Evolutionary conservation across 2,797 vertebrate genomes (phyloP).

Genomic region (Sciurus vulgaris): DNA sequence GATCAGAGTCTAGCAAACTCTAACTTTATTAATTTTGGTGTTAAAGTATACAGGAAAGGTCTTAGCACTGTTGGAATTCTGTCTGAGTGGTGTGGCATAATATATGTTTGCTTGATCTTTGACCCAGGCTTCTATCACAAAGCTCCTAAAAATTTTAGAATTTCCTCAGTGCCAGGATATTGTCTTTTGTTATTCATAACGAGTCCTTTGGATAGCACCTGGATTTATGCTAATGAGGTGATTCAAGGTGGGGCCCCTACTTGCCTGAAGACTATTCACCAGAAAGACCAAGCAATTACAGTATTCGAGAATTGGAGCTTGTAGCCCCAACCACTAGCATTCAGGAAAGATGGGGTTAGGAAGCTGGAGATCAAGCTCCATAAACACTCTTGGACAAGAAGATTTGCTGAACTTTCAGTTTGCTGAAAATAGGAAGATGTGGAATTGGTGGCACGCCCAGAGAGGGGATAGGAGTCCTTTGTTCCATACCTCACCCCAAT

Average conservation of each 20-base stretch:
- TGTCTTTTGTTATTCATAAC: background rate
- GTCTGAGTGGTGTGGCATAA: too few relatives aligned
- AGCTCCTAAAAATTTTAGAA: background rate
- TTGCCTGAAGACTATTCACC: background rate
- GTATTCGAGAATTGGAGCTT: background rate
- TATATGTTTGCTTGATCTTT: background rate
- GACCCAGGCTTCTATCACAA: background rate
- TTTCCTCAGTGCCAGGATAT: background rate
- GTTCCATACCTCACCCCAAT: too few relatives aligned
- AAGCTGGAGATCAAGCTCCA: background rate
- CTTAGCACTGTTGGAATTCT: background rate
- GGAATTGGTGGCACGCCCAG: background rate
- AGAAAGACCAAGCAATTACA: background rate
- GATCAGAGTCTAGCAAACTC: background rate
- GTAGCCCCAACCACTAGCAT: background rate
- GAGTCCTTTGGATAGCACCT: background rate
- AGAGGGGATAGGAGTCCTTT: background rate
- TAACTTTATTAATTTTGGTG: background rate
- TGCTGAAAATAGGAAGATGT: background rate
- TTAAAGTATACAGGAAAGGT: background rate
- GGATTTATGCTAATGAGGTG: background rate
- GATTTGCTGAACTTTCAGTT: background rate
- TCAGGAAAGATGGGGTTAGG: accelerated
- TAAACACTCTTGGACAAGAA: background rate
- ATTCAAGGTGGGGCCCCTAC: background rate